These are phyloP conservation scores for Trichonephila clavata DNA, from an alignment of 1,140 invertebrate genomes.

Conservation along the genomic window DNA sequence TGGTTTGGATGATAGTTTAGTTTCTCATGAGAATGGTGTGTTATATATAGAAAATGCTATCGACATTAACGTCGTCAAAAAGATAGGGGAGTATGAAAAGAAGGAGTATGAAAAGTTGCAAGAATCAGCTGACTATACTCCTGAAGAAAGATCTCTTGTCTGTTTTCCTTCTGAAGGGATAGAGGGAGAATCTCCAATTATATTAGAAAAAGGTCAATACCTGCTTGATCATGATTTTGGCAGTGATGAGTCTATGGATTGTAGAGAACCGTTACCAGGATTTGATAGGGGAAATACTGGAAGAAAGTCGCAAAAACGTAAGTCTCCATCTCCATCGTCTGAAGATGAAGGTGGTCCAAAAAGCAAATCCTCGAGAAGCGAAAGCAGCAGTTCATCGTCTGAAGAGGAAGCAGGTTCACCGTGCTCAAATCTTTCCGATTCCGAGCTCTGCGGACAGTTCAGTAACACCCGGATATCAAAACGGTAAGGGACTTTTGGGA, in stretches of 20 bases:
- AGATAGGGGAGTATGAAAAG: background rate
- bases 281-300: background rate
- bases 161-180: too few relatives aligned
- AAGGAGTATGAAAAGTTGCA: background rate
- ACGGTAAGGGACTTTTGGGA: background rate
- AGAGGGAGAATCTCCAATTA: background rate
- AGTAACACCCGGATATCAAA: background rate
- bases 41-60: background rate
- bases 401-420: background rate
- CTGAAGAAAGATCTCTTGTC: background rate
- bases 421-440: background rate
- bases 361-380: background rate
- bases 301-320: background rate
- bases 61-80: constrained; percentile 4
- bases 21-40: background rate
- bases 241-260: background rate
- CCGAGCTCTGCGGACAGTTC: background rate
- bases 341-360: background rate
- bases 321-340: background rate
- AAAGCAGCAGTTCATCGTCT: background rate
- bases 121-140: background rate
- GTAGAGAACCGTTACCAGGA: background rate
- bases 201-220: background rate
- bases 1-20: background rate
- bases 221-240: background rate